Conservation (phyloP, 2,113 vertebrate genomes). For the Oreotrochilus melanogaster region DNA sequence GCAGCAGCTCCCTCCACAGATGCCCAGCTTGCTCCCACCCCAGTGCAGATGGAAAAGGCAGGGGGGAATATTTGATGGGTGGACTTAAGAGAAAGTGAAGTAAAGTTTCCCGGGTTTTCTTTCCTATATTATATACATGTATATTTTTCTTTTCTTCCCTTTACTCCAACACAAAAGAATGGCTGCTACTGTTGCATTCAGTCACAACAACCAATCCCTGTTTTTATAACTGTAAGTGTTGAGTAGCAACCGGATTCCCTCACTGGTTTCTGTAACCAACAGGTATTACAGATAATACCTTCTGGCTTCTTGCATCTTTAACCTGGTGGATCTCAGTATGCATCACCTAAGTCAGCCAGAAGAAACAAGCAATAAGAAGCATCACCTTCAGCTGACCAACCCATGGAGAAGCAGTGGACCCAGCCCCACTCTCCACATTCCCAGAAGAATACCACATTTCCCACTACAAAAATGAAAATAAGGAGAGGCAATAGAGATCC, state of each 20-base stretch:
- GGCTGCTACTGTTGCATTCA: not conserved
- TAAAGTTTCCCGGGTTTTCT: not conserved
- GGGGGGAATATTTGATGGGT: not conserved
- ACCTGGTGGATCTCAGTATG: not conserved
- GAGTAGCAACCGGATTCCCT: not conserved
- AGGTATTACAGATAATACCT: not conserved
- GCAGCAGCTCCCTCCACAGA: not conserved
- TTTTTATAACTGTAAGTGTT: fast-evolving
- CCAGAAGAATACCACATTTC: not conserved
- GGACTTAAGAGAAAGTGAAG: not conserved
- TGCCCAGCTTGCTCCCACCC: no score
- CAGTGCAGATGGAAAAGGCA: not conserved
- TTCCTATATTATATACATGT: not conserved
- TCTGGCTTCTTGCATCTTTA: not conserved
- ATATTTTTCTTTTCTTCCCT: not conserved
- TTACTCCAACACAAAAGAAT: not conserved
- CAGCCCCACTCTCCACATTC: not conserved
- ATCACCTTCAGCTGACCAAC: not conserved
- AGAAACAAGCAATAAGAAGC: not conserved
- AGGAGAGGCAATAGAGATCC: not conserved
- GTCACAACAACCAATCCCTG: not conserved
- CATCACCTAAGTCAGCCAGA: not conserved
- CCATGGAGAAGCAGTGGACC: not conserved
- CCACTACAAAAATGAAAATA: not conserved
- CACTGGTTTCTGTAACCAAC: not conserved